Evolutionary conservation across 2,797 vertebrate species (phyloP).

Genomic region (Brachyrhaphis roseni): DNA sequence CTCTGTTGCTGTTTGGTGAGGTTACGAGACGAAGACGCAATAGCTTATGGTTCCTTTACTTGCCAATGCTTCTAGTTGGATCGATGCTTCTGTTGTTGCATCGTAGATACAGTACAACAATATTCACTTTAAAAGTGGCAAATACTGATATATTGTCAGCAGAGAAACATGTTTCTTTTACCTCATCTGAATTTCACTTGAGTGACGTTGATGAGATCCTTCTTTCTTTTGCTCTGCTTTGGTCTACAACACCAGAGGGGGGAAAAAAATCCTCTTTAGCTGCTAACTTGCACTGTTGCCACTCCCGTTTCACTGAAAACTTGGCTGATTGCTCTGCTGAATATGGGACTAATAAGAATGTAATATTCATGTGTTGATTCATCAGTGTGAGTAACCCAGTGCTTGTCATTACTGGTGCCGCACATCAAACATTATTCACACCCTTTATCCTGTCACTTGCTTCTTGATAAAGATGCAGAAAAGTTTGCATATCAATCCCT

Average conservation of each 20-base stretch:
- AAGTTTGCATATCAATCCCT: not conserved
- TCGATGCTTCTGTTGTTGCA: no score
- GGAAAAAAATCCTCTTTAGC: not conserved
- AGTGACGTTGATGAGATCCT: not conserved
- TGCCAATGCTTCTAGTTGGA: not conserved
- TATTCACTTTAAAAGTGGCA: no score
- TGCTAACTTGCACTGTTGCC: not conserved
- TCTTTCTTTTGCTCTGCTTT: not conserved
- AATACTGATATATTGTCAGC: no score
- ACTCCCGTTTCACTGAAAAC: not conserved
- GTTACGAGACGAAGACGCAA: not conserved
- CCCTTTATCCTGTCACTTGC: not conserved
- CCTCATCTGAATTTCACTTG: not conserved
- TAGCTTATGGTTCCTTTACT: not conserved
- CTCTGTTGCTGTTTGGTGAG: not conserved
- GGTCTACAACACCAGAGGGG: not conserved
- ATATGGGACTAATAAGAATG: slow-evolving; percentile 9
- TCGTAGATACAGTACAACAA: not conserved
- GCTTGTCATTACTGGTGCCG: not conserved
- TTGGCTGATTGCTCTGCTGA: slow-evolving; percentile 5
- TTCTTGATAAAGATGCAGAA: slow-evolving; percentile 1
- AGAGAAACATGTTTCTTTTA: not conserved
- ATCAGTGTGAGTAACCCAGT: not conserved
- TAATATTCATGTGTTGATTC: slow-evolving; percentile 10
- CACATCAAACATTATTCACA: slow-evolving; percentile 5